Percentiles rank a stretch among this genome's conserved stretches.
These are phyloP conservation scores for Thalassoma bifasciatum DNA, from an alignment of 2,113 vertebrate species.

Conservation along the genomic window DNA sequence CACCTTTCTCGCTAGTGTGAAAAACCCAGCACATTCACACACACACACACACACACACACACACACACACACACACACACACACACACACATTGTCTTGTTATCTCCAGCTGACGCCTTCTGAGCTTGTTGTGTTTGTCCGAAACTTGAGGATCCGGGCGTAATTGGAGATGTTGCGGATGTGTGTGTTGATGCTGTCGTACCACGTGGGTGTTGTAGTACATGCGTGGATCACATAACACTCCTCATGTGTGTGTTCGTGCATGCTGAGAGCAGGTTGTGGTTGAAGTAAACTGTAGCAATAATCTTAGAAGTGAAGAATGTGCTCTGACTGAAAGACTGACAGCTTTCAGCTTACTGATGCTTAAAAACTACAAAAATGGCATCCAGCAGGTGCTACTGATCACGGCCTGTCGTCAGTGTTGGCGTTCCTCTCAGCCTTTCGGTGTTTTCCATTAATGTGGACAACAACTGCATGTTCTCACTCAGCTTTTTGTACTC, in stretches of 20 bases:
- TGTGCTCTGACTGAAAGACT: too few relatives aligned
- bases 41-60: too few relatives aligned
- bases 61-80: too few relatives aligned
- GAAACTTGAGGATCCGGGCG: conserved; percentile 21
- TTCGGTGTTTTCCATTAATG: conserved; percentile 30
- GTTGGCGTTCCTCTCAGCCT: conserved; percentile 41
- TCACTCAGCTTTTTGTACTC: conserved; percentile 36
- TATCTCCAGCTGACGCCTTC: conserved; percentile 11
- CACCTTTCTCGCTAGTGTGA: too few relatives aligned
- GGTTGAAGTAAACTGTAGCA: conserved; percentile 53
- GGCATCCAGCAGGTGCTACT: conserved; percentile 39
- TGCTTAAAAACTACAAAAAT: conserved; percentile 31
- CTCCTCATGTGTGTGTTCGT: conserved; percentile 11
- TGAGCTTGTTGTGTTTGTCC: conserved; percentile 12
- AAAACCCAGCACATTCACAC: too few relatives aligned
- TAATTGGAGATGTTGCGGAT: conserved; percentile 45
- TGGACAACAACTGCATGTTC: conserved; percentile 6
- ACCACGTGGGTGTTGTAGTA: conserved; percentile 21
- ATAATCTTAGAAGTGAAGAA: conserved; percentile 52
- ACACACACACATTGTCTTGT: too few relatives aligned
- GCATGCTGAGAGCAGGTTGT: neutral
- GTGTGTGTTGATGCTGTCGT: conserved; percentile 39
- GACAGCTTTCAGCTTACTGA: conserved; percentile 30
- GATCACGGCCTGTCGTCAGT: conserved; percentile 9
- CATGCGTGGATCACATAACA: conserved; percentile 37